A percentile compares a stretch with the other conserved stretches of the same genome.
Conservation (phyloP, 2,888 invertebrate genomes). For the Ypsolopha scabrella region DNA sequence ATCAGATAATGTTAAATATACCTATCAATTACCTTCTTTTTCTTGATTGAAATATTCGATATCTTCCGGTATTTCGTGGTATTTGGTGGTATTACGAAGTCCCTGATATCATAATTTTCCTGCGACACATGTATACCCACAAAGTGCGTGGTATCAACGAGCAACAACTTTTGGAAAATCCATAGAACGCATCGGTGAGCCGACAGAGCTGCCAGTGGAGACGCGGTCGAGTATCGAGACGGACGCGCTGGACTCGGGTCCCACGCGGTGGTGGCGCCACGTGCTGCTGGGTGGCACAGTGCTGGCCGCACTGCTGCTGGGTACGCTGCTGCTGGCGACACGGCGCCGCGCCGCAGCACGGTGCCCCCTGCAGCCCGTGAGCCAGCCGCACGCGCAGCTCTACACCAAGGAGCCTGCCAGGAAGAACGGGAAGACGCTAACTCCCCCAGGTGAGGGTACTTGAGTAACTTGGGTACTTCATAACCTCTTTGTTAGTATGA, state of each 20-base stretch:
- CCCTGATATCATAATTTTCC: too few relatives aligned
- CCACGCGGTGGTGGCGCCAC: constrained; percentile 17
- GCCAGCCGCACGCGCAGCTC: constrained; percentile 19
- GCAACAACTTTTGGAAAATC: too few relatives aligned
- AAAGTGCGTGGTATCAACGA: too few relatives aligned
- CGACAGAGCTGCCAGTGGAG: constrained; percentile 24
- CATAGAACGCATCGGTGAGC: constrained; percentile 42
- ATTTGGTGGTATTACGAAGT: too few relatives aligned
- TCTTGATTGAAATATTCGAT: too few relatives aligned
- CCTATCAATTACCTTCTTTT: too few relatives aligned
- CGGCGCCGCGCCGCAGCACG: constrained; percentile 7
- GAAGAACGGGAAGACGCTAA: constrained; percentile 30
- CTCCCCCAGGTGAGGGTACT: constrained; percentile 26
- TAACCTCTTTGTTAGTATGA: constrained; percentile 4
- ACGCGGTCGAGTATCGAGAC: constrained; percentile 13
- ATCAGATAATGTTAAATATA: too few relatives aligned
- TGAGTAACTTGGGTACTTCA: constrained; percentile 9
- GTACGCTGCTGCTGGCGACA: constrained; percentile 16
- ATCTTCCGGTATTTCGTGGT: too few relatives aligned
- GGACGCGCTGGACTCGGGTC: constrained; percentile 11
- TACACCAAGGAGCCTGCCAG: constrained; percentile 37
- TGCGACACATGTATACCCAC: too few relatives aligned
- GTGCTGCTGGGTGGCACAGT: constrained; percentile 25
- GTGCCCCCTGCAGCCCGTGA: constrained; percentile 10
- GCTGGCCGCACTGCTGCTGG: constrained; percentile 24